These are phyloP conservation scores for Zoanthus solanderi DNA, from an alignment of 92 coral and sea anemone species.

Conservation along the genomic window DNA sequence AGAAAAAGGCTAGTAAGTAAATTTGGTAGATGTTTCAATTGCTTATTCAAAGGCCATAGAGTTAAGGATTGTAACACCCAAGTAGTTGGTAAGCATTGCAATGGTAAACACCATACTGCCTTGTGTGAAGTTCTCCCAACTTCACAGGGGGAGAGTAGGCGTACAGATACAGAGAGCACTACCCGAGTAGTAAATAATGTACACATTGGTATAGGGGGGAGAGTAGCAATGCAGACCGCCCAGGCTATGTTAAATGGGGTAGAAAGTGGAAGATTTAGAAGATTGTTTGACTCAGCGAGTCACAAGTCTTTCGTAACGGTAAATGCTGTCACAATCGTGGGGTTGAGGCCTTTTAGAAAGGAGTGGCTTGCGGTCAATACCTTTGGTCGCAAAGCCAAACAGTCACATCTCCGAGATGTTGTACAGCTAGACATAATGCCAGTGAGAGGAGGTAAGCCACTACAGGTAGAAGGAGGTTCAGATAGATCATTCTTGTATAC, in stretches of 20 bases:
- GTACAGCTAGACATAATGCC: slow-evolving; percentile 43
- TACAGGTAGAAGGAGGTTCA: slow-evolving; percentile 27
- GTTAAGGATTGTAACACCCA: slow-evolving; percentile 8
- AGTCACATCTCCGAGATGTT: slow-evolving; percentile 47
- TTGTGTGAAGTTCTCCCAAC: slow-evolving; percentile 33
- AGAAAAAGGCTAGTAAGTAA: slow-evolving; percentile 1
- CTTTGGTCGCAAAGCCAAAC: slow-evolving; percentile 21
- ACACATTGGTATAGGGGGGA: slow-evolving; percentile 19
- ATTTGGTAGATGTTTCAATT: slow-evolving; percentile 16
- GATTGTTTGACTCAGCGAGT: slow-evolving; percentile 52
- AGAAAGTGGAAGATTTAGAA: slow-evolving; percentile 15
- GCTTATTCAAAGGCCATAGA: background rate
- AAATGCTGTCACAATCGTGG: slow-evolving; percentile 29
- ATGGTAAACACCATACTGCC: slow-evolving; percentile 11
- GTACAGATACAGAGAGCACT: background rate
- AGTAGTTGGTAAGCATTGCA: slow-evolving; percentile 23
- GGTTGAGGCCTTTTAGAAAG: slow-evolving; percentile 50
- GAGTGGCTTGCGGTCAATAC: slow-evolving; percentile 49
- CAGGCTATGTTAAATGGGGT: slow-evolving; percentile 27
- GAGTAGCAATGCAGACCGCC: slow-evolving; percentile 37
- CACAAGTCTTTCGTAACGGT: slow-evolving; percentile 48
- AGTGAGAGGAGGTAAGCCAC: slow-evolving; percentile 35
- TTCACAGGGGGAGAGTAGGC: slow-evolving; percentile 23
- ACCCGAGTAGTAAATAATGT: background rate
- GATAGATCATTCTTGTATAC: too few species aligned